A percentile compares a stretch with the other conserved stretches of the same genome.
Evolutionary conservation across 2,888 invertebrate genomes (phyloP).

Genomic region (Phoenoteleia sp.): DNA sequence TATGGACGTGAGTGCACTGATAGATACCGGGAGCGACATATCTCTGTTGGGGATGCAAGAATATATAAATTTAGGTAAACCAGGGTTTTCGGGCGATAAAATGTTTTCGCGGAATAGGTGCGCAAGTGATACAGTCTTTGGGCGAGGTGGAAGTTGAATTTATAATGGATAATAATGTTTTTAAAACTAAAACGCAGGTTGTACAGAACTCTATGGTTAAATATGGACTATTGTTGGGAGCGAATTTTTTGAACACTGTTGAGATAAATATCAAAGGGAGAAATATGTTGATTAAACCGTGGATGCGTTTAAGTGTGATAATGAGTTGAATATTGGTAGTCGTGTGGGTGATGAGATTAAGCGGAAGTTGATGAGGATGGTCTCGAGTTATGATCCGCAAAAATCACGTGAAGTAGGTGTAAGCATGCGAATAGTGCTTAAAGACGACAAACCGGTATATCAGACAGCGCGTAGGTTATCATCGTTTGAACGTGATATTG

Average conservation of each 20-base stretch:
- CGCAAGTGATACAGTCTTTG: background rate
- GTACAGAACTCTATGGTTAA: background rate
- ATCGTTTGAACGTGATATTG: constrained; percentile 41
- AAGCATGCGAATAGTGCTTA: constrained; percentile 50
- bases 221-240: background rate
- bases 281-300: background rate
- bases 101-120: constrained; percentile 3
- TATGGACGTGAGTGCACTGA: background rate
- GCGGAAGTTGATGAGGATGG: constrained; percentile 24
- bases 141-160: background rate
- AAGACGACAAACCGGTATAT: constrained; percentile 39
- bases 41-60: background rate
- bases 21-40: background rate
- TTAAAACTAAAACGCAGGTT: background rate
- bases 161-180: constrained; percentile 28
- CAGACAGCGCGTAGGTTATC: background rate
- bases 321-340: background rate
- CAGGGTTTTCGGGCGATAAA: background rate
- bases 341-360: background rate
- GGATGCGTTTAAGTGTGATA: background rate
- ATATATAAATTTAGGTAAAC: background rate
- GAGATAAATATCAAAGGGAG: background rate
- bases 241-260: background rate
- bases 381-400: constrained; percentile 39
- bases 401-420: constrained; percentile 13